Conservation (phyloP, 2,888 invertebrate genomes). For the Lysandra bellargus region DNA sequence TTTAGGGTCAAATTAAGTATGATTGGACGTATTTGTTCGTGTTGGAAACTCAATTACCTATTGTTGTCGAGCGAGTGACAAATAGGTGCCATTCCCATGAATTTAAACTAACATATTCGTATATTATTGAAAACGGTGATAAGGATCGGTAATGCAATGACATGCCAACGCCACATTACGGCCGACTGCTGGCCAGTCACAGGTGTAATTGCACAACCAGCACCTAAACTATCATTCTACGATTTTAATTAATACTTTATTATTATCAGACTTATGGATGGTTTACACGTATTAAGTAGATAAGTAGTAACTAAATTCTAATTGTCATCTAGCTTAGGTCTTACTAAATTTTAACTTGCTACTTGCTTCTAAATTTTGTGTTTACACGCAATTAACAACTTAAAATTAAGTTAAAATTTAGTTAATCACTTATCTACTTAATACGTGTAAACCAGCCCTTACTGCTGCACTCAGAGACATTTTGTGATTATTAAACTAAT, state of each 20-base stretch:
- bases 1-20: conserved; percentile 20
- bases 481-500: no score
- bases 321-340: no score
- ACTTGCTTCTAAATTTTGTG: no score
- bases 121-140: conserved; percentile 60
- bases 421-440: no score
- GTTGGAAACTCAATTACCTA: conserved; percentile 41
- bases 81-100: conserved; percentile 50
- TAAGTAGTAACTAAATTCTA: no score
- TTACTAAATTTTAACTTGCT: no score
- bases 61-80: conserved; percentile 42
- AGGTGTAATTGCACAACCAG: conserved; percentile 64
- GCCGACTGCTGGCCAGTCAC: conserved; percentile 63
- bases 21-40: conserved; percentile 26
- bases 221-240: conserved; percentile 46
- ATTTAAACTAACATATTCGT: conserved; percentile 54
- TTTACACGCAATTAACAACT: no score
- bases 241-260: not conserved
- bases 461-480: not conserved
- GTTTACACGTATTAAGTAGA: no score
- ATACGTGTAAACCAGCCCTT: no score
- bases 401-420: no score
- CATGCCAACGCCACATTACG: conserved; percentile 77
- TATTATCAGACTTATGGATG: not conserved
- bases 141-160: conserved; percentile 57